A percentile compares a stretch with the other conserved stretches of the same genome.
These are phyloP conservation scores for Piscicola geometra DNA, from an alignment of 2,888 invertebrate species.

Conservation along the genomic window DNA sequence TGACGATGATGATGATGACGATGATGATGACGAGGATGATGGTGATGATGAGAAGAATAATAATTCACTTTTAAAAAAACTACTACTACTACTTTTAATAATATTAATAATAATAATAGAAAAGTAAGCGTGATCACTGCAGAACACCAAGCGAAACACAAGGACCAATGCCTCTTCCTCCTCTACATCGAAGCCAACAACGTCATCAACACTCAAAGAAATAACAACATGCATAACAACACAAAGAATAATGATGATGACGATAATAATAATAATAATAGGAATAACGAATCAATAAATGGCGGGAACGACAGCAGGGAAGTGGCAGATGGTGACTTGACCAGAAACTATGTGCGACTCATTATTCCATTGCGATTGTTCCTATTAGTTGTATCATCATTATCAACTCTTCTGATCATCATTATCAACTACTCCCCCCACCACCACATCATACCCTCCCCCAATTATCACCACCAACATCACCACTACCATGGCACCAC, in stretches of 20 bases:
- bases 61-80: too few species aligned
- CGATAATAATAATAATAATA: neutral
- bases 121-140: neutral
- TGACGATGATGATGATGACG: constrained; percentile 32
- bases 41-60: constrained; percentile 31
- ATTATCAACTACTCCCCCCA: too few species aligned
- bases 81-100: too few species aligned
- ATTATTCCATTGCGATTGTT: too few species aligned
- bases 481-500: too few species aligned
- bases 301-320: neutral
- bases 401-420: too few species aligned
- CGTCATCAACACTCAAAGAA: constrained; percentile 57
- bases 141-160: constrained; percentile 49
- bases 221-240: neutral
- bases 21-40: constrained; percentile 37
- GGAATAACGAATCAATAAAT: too few species aligned
- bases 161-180: constrained; percentile 58
- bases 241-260: neutral
- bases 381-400: too few species aligned
- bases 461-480: too few species aligned
- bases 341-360: neutral
- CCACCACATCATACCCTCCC: too few species aligned
- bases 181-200: constrained; percentile 77
- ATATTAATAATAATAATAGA: neutral
- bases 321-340: neutral